Percentiles rank a stretch among this genome's conserved stretches.
phyloP scores from a whole-genome alignment of 2,888 invertebrate genomes.

The Drosophila recens region DNA sequence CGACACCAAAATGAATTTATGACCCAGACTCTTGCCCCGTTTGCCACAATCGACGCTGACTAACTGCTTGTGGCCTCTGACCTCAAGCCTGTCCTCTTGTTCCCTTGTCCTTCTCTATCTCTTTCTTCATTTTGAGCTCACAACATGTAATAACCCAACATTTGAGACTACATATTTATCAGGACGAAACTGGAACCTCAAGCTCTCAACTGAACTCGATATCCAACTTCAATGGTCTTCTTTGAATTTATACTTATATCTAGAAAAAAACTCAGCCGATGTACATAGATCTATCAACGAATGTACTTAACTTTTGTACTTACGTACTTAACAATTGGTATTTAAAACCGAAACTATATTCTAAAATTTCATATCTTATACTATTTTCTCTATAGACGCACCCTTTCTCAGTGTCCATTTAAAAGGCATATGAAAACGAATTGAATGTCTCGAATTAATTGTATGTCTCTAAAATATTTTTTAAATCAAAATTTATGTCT shows the following conservation, averaged over 20 bases:
- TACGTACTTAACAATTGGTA: no score
- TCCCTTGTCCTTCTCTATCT: neutral
- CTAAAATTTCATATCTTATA: no score
- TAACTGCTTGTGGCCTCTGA: constrained; percentile 7
- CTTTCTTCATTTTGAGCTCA: neutral
- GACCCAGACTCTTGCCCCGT: constrained; percentile 28
- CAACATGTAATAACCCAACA: neutral
- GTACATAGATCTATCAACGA: no score
- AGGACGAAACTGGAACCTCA: neutral
- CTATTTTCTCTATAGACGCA: no score
- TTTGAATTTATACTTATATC: neutral
- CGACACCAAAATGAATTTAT: constrained; percentile 76
- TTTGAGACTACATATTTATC: neutral
- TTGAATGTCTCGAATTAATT: no score
- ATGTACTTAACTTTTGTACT: no score
- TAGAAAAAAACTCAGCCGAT: neutral
- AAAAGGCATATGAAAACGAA: no score
- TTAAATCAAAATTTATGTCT: no score
- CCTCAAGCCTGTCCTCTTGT: neutral
- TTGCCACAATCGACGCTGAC: constrained; percentile 15
- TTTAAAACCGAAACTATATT: no score
- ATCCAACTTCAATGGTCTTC: neutral
- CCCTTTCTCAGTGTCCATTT: no score
- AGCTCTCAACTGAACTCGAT: neutral
- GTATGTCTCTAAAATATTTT: no score